Percentiles rank a stretch among this genome's conserved stretches.
Evolutionary conservation across 2,113 vertebrate genomes (phyloP).

Genomic region (Gasterosteus nipponicus): DNA sequence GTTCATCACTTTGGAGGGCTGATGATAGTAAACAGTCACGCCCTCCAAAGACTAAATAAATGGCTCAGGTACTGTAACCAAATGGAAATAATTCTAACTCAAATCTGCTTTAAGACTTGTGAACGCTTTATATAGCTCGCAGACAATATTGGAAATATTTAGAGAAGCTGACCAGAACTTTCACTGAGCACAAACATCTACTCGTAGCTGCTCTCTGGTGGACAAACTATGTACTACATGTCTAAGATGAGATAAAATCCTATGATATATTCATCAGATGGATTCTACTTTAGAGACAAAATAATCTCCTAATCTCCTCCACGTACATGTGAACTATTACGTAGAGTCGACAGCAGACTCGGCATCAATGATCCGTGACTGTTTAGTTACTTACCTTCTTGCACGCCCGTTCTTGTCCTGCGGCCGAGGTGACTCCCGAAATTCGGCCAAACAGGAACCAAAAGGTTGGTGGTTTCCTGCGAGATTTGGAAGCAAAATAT

Average conservation of each 20-base stretch:
- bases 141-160: background rate
- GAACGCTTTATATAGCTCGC: background rate
- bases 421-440: background rate
- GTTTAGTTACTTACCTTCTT: constrained; percentile 1
- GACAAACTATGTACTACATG: background rate
- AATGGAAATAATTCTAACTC: background rate
- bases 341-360: background rate
- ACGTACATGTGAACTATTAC: background rate
- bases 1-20: no score
- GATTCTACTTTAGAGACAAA: background rate
- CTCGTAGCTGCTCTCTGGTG: background rate
- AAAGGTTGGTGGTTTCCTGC: constrained; percentile 10
- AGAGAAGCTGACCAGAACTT: background rate
- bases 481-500: background rate
- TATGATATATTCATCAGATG: background rate
- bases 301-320: no score
- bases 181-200: background rate
- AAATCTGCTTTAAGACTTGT: background rate
- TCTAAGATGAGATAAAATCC: background rate
- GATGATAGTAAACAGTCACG: no score
- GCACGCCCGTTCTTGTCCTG: background rate
- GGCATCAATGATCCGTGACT: background rate
- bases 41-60: no score
- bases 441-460: background rate
- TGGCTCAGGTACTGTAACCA: background rate